Evolutionary conservation across 2,113 vertebrate genomes (phyloP).

Genomic region (Dicentrarchus labrax): DNA sequence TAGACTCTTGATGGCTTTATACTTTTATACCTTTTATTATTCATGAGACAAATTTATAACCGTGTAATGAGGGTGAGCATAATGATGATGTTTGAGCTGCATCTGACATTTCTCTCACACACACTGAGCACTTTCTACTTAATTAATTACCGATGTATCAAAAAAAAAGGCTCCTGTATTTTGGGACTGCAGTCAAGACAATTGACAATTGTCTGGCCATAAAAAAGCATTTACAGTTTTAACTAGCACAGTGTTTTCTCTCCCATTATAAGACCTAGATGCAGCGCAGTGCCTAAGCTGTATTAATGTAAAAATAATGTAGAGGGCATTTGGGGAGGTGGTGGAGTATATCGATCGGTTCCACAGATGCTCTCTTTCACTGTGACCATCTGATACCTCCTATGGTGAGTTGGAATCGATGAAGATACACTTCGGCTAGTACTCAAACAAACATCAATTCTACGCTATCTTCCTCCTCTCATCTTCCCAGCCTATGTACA

Average conservation of each 20-base stretch:
- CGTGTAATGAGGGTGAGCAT: constrained; percentile 35
- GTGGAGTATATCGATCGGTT: no score
- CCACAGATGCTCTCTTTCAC: no score
- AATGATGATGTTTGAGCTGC: constrained; percentile 28
- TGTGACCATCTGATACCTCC: no score
- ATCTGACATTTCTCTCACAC: constrained; percentile 30
- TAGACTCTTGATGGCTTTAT: constrained; percentile 55
- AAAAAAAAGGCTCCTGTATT: constrained; percentile 17
- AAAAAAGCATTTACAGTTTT: constrained; percentile 24
- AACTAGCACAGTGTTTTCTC: neutral
- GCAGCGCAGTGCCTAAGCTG: no score
- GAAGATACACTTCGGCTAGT: no score
- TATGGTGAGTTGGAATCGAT: no score
- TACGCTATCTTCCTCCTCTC: no score
- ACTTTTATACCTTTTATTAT: constrained; percentile 44
- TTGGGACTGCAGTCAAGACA: neutral
- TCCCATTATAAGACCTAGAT: no score
- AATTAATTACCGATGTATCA: constrained; percentile 30
- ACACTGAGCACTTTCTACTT: constrained; percentile 4
- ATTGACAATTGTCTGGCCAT: constrained; percentile 15
- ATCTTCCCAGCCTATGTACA: no score
- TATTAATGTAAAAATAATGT: no score
- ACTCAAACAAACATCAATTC: no score
- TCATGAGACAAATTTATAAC: constrained; percentile 35
- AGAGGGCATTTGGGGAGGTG: no score